phyloP scores from a whole-genome alignment of 92 coral and sea anemone species.

The Paramuricea clavata region DNA sequence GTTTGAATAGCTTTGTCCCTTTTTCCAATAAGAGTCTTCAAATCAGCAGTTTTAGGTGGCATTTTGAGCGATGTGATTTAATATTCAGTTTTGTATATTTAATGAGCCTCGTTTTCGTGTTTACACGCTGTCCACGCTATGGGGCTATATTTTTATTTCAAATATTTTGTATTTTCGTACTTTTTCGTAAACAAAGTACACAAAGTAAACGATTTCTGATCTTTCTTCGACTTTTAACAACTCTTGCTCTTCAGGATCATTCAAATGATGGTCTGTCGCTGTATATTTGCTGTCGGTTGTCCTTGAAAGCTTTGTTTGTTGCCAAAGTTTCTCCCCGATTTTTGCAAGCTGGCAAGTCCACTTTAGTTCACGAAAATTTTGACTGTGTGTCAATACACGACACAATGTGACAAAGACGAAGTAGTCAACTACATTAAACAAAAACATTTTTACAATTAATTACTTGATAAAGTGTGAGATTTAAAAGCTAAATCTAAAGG shows the following conservation, averaged over 20 bases:
- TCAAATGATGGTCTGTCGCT: slow-evolving; percentile 22
- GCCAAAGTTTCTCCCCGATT: not conserved
- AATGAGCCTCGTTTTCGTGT: slow-evolving; percentile 14
- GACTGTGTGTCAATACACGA: too few species aligned
- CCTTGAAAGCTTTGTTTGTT: slow-evolving; percentile 15
- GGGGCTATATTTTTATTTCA: not conserved
- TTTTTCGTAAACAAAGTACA: not conserved
- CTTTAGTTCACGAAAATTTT: slow-evolving; percentile 12
- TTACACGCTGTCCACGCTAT: not conserved
- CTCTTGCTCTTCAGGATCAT: too few species aligned
- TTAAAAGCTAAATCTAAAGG: too few species aligned
- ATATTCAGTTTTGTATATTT: not conserved
- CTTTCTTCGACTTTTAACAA: not conserved
- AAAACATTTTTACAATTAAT: too few species aligned
- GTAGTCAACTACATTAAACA: too few species aligned
- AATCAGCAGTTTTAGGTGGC: slow-evolving; percentile 19
- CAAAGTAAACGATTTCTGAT: not conserved
- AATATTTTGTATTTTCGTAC: too few species aligned
- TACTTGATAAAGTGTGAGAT: too few species aligned
- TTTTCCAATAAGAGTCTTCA: slow-evolving; percentile 39
- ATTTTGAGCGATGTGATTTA: slow-evolving; percentile 23
- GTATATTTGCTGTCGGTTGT: slow-evolving; percentile 20
- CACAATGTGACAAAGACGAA: too few species aligned
- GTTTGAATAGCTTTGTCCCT: slow-evolving; percentile 36
- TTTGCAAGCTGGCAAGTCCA: slow-evolving; percentile 16